phyloP scores from a whole-genome alignment of 1,140 invertebrate species.

The Drosophila hydei region DNA sequence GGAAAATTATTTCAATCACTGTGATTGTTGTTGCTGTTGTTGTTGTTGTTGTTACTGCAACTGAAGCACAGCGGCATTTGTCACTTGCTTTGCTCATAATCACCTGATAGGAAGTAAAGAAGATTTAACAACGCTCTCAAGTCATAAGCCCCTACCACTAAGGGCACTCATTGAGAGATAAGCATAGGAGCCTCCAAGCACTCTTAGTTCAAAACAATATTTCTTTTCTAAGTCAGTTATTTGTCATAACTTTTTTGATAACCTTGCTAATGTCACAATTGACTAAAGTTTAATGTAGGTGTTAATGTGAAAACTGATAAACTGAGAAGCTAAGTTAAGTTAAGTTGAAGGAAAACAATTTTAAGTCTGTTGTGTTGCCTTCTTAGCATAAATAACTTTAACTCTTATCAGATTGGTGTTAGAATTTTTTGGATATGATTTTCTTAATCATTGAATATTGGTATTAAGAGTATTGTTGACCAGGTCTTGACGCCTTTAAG shows the following conservation, averaged over 20 bases:
- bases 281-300: slow-evolving; percentile 1
- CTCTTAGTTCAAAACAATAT: neutral
- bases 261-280: slow-evolving; percentile 32
- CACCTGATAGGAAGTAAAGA: slow-evolving; percentile 17
- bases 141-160: neutral
- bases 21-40: neutral
- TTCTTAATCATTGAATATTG: too few relatives aligned
- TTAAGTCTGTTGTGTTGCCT: too few relatives aligned
- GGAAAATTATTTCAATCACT: slow-evolving; percentile 24
- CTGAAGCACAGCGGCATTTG: slow-evolving; percentile 23
- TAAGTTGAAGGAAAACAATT: too few relatives aligned
- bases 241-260: neutral
- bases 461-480: too few relatives aligned
- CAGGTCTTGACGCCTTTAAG: too few relatives aligned
- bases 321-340: too few relatives aligned
- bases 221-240: neutral
- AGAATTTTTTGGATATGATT: too few relatives aligned
- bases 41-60: neutral
- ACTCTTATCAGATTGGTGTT: too few relatives aligned
- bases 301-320: too few relatives aligned
- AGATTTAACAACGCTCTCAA: slow-evolving; percentile 4
- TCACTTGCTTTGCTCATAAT: slow-evolving; percentile 6
- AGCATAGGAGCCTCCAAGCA: neutral
- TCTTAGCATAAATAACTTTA: neutral
- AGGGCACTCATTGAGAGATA: slow-evolving; percentile 4